Percentiles rank a stretch among this genome's conserved stretches.
phyloP scores from a whole-genome alignment of 1,140 invertebrate genomes.

The Hypothenemus hampei region DNA sequence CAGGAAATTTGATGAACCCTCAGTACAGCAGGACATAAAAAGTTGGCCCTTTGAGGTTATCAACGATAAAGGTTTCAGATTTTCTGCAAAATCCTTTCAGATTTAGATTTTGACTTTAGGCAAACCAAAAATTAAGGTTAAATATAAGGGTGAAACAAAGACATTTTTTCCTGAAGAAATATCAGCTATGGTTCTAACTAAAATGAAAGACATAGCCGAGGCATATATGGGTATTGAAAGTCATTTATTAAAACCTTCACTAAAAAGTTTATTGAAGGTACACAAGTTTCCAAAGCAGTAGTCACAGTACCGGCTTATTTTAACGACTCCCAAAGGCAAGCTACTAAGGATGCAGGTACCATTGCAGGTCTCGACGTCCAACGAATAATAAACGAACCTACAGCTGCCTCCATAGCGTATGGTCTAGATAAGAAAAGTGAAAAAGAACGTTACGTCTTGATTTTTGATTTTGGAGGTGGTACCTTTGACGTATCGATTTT shows the following conservation, averaged over 20 bases:
- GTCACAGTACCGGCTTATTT: conserved; percentile 49
- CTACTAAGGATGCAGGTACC: conserved; percentile 50
- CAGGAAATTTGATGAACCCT: conserved; percentile 62
- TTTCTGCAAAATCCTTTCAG: too few relatives aligned
- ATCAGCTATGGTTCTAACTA: conserved; percentile 75
- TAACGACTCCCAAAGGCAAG: conserved; percentile 43
- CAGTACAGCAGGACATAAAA: conserved; percentile 60
- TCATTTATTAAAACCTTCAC: not conserved
- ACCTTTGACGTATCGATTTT: conserved; percentile 67
- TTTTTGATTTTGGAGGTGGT: conserved; percentile 55
- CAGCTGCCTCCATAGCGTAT: conserved; percentile 64
- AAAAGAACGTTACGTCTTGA: conserved; percentile 55
- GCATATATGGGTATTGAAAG: conserved; percentile 42
- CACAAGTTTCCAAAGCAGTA: conserved; percentile 44
- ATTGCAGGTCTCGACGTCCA: conserved; percentile 61
- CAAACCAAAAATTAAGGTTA: conserved; percentile 57
- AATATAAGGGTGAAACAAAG: conserved; percentile 52
- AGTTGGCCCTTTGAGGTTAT: conserved; percentile 63
- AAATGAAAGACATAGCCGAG: conserved; percentile 67
- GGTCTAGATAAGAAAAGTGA: conserved; percentile 58
- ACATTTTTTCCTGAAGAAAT: conserved; percentile 64
- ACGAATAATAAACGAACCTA: conserved; percentile 68
- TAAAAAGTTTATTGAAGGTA: conserved; percentile 2
- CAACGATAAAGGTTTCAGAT: conserved; percentile 48
- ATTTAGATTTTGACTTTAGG: too few relatives aligned